Base-by-base conservation (phyloP, 2,113 vertebrate genomes). In the Lamprologus sp. region DNA sequence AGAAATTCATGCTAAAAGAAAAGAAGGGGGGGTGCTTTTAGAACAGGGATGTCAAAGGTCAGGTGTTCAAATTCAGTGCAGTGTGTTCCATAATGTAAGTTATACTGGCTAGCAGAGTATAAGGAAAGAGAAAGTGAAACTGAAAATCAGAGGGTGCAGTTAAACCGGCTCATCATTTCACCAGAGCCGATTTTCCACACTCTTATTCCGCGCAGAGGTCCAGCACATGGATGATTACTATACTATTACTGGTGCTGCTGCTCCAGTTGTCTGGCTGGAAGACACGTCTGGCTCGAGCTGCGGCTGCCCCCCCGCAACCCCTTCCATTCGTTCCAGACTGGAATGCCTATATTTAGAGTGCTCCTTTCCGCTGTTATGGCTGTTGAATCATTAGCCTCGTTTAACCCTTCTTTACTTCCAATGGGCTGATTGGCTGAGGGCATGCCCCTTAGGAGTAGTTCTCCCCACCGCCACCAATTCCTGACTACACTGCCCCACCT, bases 271-370 rank as follows among this genome's bases (percentile, higher is more conserved):
- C 93, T 94, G 92, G 91, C 88, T 86, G 87, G 84, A 88, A 88
- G 53, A 93, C 87, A 84, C 47, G 88, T 88, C 92, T 92, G 86
- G 88, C 88, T 58, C 84, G 60, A 60, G 73, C 87, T 81, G 87
- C 33, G 3, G n/a, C 79, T 13, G 8, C 68, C 37, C 47, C 68
- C 70, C 73, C 7, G 14, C 80, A 37, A 14, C 73, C 83, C 85
- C 83, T 82, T 51, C 85, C 84, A 85, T 92, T 92, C 84, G 88
- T 92, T 94, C 90, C 92, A 94, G 94, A 93, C 94, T 92, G 90
- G 84, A 90, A 92, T 90, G 91, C 95, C 92, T 97, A 97, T 96
- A 96, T 96, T 96, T 97, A 96, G 96, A 93, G 84, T 37, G 77
- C 90, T 93, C 81, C 94, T 95, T 96, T 96, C 96, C 88, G 91